Percentiles rank a stretch among this genome's conserved stretches.
phyloP scores from a whole-genome alignment of 2,113 vertebrate species.

The Anhinga anhinga region DNA sequence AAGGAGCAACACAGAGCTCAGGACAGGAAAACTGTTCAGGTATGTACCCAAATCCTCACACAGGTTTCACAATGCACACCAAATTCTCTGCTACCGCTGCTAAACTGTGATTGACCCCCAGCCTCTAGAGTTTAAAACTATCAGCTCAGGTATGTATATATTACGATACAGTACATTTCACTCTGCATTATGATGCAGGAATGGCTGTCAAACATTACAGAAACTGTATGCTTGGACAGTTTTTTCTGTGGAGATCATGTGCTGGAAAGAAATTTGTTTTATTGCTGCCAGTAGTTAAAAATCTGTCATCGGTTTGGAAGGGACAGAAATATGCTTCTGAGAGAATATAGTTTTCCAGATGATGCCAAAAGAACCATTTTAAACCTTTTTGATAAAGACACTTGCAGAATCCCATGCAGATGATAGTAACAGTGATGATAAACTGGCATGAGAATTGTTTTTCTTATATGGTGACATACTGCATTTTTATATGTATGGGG shows the following conservation, averaged over 20 bases:
- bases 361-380: background rate
- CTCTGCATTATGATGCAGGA: background rate
- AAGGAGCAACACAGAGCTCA: background rate
- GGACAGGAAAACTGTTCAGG: background rate
- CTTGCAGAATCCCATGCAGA: background rate
- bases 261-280: background rate
- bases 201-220: background rate
- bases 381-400: background rate
- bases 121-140: background rate
- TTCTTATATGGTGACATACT: background rate
- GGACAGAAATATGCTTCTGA: background rate
- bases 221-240: background rate
- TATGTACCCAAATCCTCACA: background rate
- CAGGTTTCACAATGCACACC: background rate
- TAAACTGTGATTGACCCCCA: background rate
- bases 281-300: conserved; percentile 14
- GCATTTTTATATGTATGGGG: background rate
- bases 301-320: background rate
- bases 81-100: background rate
- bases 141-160: background rate
- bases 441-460: background rate
- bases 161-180: background rate
- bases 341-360: background rate
- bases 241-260: background rate
- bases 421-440: background rate